These are phyloP conservation scores for Deroplatys truncata DNA, from an alignment of 2,888 invertebrate species.

Conservation along the genomic window DNA sequence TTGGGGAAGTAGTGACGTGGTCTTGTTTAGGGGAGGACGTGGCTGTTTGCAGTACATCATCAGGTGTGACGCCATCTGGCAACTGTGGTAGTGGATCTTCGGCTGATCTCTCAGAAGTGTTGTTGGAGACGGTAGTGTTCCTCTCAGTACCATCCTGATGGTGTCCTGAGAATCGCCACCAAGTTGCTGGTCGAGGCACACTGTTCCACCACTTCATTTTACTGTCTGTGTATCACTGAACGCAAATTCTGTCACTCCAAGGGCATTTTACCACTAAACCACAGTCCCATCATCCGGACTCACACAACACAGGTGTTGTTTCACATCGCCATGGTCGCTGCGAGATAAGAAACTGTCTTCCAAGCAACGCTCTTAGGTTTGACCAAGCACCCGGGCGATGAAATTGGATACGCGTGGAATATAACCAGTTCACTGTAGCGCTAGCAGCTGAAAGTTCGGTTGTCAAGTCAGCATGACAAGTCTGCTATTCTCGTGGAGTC, in stretches of 20 bases:
- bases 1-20: neutral
- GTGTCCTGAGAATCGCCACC: neutral
- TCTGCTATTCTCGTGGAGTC: neutral
- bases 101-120: neutral
- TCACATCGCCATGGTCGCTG: neutral
- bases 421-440: neutral
- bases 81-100: neutral
- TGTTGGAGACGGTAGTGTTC: neutral
- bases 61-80: neutral
- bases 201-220: conserved; percentile 2
- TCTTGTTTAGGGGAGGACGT: neutral
- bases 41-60: neutral
- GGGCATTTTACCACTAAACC: neutral
- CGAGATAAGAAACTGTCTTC: neutral
- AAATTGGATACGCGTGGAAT: neutral
- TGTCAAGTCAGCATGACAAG: neutral
- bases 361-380: neutral
- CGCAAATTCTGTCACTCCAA: neutral
- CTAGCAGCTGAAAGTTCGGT: neutral
- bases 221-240: neutral
- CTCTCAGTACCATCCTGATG: neutral
- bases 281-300: neutral
- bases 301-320: neutral
- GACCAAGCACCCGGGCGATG: neutral
- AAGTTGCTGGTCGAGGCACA: neutral